These are phyloP conservation scores for Trachymyrmex cornetzi DNA, from an alignment of 1,140 invertebrate genomes.

Conservation along the genomic window DNA sequence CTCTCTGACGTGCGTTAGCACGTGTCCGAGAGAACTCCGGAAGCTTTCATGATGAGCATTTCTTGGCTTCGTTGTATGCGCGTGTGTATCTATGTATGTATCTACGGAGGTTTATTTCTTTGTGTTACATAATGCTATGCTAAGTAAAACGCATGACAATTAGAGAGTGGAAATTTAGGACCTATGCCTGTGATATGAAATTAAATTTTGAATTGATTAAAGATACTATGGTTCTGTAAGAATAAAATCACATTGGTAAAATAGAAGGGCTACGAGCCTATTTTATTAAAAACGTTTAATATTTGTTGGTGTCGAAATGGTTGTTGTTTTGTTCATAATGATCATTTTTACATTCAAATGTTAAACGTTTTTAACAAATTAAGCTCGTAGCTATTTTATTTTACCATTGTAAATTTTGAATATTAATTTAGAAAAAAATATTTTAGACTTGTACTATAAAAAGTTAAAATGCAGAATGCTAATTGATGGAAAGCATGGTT, in stretches of 20 bases:
- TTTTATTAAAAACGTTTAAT: too few relatives aligned
- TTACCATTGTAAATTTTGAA: neutral
- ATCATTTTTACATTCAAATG: too few relatives aligned
- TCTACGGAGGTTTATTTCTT: constrained; percentile 27
- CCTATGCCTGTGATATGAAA: neutral
- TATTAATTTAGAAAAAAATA: neutral
- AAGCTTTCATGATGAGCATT: too few relatives aligned
- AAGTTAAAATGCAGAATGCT: neutral
- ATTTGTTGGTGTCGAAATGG: too few relatives aligned
- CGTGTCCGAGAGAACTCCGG: constrained; percentile 6
- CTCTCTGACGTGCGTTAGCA: neutral
- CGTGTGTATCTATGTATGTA: neutral
- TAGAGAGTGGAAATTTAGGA: constrained; percentile 1
- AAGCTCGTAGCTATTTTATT: too few relatives aligned
- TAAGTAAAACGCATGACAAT: constrained; percentile 31
- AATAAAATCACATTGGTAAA: too few relatives aligned
- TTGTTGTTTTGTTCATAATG: too few relatives aligned
- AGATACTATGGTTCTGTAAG: too few relatives aligned
- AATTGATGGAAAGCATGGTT: too few relatives aligned
- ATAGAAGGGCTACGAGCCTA: too few relatives aligned
- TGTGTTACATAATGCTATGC: constrained; percentile 31
- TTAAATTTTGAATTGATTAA: neutral
- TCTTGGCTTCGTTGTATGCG: neutral
- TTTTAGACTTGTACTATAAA: neutral
- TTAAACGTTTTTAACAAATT: too few relatives aligned